Evolutionary conservation across 2,888 invertebrate genomes (phyloP), one percentile per base, ranked within the genome.

Genomic region (Lutraria lutraria): DNA sequence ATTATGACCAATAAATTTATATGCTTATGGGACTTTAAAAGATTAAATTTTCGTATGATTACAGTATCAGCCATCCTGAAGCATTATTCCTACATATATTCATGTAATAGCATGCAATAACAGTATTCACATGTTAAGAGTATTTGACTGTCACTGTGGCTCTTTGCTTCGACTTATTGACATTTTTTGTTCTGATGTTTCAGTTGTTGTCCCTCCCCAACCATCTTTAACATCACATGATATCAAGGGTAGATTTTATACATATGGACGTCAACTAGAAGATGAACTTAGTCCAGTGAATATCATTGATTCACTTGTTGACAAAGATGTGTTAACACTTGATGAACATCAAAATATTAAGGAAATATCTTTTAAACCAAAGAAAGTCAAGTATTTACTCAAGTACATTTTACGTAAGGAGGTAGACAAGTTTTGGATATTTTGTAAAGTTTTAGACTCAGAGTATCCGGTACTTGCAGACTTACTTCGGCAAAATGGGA

Each of bases 281-380:
- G 85, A 85, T 34, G 85, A 85, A 54, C 53, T 85, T 21, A 60
- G 79, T 34, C 85, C 85, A 10, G 4, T 85, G 16, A 25, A 34
- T 29, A 85, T 85, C 54, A 56, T 85, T 21, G 85, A 85, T 60
- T 34, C 54, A 16, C 56, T 85, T 2, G 68, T 85, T 8, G 54
- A 56, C 25, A 29, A 53, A 16, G 79, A 60, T 6, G 85, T 85
- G 34, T 60, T 85, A 2, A 60, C 56, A n/a, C 79, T 80, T 31
- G 80, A 85, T 31, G 85, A 85, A 34, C 85, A 80, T 53, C 52
- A 85, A 52, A 53, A 85, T 53, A 85, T 85, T 8, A 79, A 80
- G 60, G 60, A 56, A 12, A 85, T 68, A 56, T 29, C 53, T 3
- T 80, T 54, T 60, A 80, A 85, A 19, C 79, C 85, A 25, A 29